These are phyloP conservation scores for Myotis daubentonii DNA, from an alignment of 2,797 vertebrate species.

Conservation along the genomic window DNA sequence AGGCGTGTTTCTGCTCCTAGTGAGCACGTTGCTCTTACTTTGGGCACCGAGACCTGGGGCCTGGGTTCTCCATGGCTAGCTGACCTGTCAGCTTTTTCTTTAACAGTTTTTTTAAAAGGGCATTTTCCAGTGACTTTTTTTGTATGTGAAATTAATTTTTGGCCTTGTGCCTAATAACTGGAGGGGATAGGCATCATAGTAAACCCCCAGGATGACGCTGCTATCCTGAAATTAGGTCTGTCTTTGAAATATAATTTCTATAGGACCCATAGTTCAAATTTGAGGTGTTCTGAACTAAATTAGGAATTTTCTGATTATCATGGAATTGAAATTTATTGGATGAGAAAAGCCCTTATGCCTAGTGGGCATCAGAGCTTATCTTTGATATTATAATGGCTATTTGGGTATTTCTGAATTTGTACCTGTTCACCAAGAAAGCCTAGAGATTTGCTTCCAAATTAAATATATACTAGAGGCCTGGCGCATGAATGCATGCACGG, in stretches of 20 bases:
- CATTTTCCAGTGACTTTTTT: background rate
- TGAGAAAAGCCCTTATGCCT: background rate
- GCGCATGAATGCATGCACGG: too few species aligned
- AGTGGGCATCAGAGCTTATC: background rate
- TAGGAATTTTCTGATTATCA: background rate
- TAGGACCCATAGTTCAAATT: background rate
- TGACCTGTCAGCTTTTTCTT: background rate
- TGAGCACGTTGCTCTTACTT: constrained; percentile 91
- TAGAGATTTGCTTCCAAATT: constrained; percentile 10
- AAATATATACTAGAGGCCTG: background rate
- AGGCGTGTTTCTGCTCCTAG: constrained; percentile 91
- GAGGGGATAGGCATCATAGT: background rate
- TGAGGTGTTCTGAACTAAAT: constrained; percentile 24
- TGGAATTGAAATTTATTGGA: background rate
- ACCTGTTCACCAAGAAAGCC: background rate
- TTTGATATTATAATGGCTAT: background rate
- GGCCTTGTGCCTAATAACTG: background rate
- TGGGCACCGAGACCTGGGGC: background rate
- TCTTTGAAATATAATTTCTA: constrained; percentile 8
- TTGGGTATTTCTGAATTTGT: constrained; percentile 24
- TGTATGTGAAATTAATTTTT: background rate
- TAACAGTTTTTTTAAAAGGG: background rate
- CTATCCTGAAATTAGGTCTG: background rate
- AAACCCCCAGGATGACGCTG: background rate
- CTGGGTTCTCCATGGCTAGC: background rate